A percentile compares a stretch with the other conserved stretches of the same genome.
These are phyloP conservation scores for Ammospiza maritima DNA, from an alignment of 2,797 vertebrate species.

Conservation along the genomic window DNA sequence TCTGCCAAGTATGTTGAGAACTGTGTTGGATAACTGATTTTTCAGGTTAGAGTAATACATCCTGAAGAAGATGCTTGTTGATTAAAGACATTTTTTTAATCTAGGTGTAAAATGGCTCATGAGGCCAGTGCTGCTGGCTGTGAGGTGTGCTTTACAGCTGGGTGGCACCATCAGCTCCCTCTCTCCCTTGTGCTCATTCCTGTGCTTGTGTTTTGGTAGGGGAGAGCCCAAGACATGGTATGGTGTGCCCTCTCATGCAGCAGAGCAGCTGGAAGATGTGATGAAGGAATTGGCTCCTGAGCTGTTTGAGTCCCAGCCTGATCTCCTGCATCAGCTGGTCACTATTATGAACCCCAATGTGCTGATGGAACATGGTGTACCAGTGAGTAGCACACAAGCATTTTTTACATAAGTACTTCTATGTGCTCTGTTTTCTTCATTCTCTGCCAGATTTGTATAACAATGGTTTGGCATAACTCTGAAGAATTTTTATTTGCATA, in stretches of 20 bases:
- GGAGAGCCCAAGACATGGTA: slow-evolving; percentile 99
- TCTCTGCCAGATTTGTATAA: not conserved
- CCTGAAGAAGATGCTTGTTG: not conserved
- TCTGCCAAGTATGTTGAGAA: not conserved
- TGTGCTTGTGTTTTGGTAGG: slow-evolving; percentile 76
- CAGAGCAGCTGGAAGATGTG: slow-evolving; percentile 94
- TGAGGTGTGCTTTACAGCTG: not conserved
- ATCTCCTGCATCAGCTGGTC: slow-evolving; percentile 96
- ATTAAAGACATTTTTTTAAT: not conserved
- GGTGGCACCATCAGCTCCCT: not conserved
- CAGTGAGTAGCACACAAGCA: slow-evolving; percentile 79
- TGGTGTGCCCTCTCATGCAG: slow-evolving; percentile 95
- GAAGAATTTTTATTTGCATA: not conserved
- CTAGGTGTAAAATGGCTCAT: not conserved
- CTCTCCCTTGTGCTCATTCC: not conserved
- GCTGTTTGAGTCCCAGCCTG: slow-evolving; percentile 96
- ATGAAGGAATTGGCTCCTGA: slow-evolving; percentile 98
- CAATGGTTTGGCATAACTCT: not conserved
- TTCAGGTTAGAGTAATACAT: not conserved
- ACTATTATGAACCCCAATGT: slow-evolving; percentile 99
- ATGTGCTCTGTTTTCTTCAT: rapidly evolving
- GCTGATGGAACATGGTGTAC: slow-evolving; percentile 97
- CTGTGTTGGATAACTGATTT: not conserved
- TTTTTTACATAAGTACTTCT: not conserved
- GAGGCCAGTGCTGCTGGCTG: not conserved